phyloP scores from a whole-genome alignment of 2,888 invertebrate genomes.

The Tenthredo amoena region DNA sequence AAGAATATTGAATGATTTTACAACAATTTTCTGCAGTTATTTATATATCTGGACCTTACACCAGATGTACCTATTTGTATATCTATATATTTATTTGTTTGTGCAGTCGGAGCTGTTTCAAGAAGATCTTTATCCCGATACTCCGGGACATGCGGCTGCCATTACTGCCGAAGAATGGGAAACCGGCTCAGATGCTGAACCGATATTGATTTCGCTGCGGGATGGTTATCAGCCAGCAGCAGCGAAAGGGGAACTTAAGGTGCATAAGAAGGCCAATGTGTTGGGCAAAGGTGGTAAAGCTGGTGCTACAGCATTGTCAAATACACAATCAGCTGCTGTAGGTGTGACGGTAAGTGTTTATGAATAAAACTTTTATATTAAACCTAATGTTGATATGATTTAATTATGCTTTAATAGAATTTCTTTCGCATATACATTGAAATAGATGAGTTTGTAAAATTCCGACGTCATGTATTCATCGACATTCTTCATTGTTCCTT shows the following conservation, averaged over 20 bases:
- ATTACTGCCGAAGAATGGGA: constrained; percentile 96
- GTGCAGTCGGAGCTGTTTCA: constrained; percentile 94
- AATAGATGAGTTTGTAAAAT: background rate
- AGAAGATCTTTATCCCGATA: constrained; percentile 98
- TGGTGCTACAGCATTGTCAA: constrained; percentile 60
- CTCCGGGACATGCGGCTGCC: constrained; percentile 93
- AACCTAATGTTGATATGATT: background rate
- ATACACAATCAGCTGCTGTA: constrained; percentile 58
- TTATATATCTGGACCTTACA: background rate
- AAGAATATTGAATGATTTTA: background rate
- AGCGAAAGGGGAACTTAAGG: constrained; percentile 84
- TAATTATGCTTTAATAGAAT: background rate
- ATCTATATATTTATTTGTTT: background rate
- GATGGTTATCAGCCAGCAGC: constrained; percentile 85
- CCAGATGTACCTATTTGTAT: too few relatives aligned
- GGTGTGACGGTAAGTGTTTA: constrained; percentile 67
- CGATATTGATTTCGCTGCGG: constrained; percentile 94
- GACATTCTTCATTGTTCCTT: constrained; percentile 33
- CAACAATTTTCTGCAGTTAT: background rate
- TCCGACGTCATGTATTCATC: background rate
- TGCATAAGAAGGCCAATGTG: constrained; percentile 89
- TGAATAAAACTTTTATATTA: background rate
- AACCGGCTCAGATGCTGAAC: constrained; percentile 93
- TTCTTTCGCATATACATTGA: background rate
- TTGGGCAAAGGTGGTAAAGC: constrained; percentile 83